Evolutionary conservation across 92 coral and sea anemone species (phyloP).

Genomic region (Epizoanthus scotinus): DNA sequence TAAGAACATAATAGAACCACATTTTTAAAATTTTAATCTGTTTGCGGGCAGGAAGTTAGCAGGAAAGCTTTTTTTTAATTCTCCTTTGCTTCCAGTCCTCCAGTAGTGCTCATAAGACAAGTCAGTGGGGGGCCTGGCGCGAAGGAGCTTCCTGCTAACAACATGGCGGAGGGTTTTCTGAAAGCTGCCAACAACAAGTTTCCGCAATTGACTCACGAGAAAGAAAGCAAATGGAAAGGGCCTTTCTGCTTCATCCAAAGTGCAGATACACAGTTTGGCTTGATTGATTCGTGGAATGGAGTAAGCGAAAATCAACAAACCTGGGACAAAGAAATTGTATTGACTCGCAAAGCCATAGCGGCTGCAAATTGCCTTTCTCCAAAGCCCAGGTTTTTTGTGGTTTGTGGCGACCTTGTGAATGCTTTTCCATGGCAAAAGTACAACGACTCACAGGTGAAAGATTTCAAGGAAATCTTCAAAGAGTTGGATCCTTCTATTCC

Average conservation of each 20-base stretch:
- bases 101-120: not conserved
- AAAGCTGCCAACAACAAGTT: slow-evolving; percentile 65
- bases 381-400: slow-evolving; percentile 93
- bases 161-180: slow-evolving; percentile 60
- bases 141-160: slow-evolving; percentile 3
- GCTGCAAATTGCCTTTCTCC: slow-evolving; percentile 89
- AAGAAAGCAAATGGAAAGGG: slow-evolving; percentile 92
- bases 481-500: slow-evolving; percentile 90
- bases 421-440: slow-evolving; percentile 81
- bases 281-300: slow-evolving; percentile 91
- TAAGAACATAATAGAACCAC: too few species aligned
- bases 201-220: slow-evolving; percentile 80
- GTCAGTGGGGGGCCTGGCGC: slow-evolving; percentile 43
- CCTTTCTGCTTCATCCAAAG: slow-evolving; percentile 93
- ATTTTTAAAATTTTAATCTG: too few species aligned
- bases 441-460: slow-evolving; percentile 86
- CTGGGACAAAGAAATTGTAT: slow-evolving; percentile 85
- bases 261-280: slow-evolving; percentile 95
- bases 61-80: too few species aligned
- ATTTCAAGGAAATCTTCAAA: slow-evolving; percentile 84
- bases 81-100: slow-evolving; percentile 1
- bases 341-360: slow-evolving; percentile 76
- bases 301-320: slow-evolving; percentile 81
- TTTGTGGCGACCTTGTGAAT: slow-evolving; percentile 98
- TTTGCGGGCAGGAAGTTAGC: too few species aligned